These are phyloP conservation scores for Oryzias curvinotus DNA, from an alignment of 2,113 vertebrate genomes.

Conservation along the genomic window DNA sequence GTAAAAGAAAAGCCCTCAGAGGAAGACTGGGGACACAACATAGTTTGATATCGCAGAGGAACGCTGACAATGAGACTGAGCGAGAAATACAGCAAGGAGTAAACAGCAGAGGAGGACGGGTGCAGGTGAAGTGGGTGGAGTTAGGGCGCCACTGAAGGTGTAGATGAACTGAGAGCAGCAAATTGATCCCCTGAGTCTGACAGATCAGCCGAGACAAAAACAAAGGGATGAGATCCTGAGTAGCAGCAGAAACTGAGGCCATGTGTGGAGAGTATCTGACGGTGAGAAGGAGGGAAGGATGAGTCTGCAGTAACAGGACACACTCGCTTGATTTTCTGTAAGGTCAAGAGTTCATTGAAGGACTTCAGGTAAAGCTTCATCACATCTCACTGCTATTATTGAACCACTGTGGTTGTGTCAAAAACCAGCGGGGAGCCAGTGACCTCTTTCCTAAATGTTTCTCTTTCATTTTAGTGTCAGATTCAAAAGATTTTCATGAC, in stretches of 20 bases:
- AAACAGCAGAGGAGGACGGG: slow-evolving; percentile 14
- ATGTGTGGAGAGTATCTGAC: slow-evolving; percentile 15
- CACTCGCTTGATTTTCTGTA: neutral
- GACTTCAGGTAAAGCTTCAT: slow-evolving; percentile 35
- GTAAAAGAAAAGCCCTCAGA: neutral
- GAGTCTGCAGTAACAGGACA: slow-evolving; percentile 18
- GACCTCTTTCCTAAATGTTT: neutral
- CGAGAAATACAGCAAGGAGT: neutral
- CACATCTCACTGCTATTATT: neutral
- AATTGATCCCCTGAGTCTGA: slow-evolving; percentile 47
- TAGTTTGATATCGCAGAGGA: slow-evolving; percentile 6
- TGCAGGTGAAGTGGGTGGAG: slow-evolving; percentile 62
- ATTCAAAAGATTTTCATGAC: neutral
- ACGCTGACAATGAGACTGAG: neutral
- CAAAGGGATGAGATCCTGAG: slow-evolving; percentile 46
- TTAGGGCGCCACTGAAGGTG: slow-evolving; percentile 45
- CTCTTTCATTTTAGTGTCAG: neutral
- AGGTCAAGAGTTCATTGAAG: slow-evolving; percentile 16
- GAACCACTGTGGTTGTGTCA: neutral
- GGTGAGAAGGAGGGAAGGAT: slow-evolving; percentile 23
- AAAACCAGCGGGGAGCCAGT: too few species aligned
- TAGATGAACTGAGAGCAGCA: slow-evolving; percentile 54
- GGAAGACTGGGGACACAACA: neutral
- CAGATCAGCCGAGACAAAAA: slow-evolving; percentile 25
- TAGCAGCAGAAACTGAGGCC: slow-evolving; percentile 19